A percentile compares a stretch with the other conserved stretches of the same genome.
phyloP scores from a whole-genome alignment of 2,888 invertebrate genomes.

The Cephus rjabovi region DNA sequence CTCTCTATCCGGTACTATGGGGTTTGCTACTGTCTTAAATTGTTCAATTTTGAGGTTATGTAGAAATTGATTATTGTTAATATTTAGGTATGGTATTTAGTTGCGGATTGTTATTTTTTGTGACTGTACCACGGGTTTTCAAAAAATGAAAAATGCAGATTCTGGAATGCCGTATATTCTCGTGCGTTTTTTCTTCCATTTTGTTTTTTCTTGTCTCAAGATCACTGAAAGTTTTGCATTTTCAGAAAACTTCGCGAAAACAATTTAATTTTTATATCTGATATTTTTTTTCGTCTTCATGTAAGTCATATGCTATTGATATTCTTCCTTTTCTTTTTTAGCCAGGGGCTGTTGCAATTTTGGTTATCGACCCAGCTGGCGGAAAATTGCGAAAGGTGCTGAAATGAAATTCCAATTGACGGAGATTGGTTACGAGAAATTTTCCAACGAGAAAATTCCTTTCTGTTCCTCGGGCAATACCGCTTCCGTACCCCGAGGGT shows the following conservation, averaged over 20 bases:
- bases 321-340: neutral
- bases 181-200: neutral
- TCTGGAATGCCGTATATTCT: neutral
- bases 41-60: neutral
- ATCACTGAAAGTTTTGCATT: neutral
- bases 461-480: neutral
- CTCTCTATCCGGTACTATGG: neutral
- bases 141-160: neutral
- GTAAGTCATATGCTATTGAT: neutral
- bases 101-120: neutral
- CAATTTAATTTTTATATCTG: neutral
- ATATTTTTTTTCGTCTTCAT: neutral
- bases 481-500: neutral
- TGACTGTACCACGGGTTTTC: neutral
- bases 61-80: neutral
- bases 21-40: neutral
- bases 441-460: neutral
- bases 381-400: neutral
- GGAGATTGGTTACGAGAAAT: neutral
- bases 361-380: neutral
- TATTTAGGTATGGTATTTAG: neutral
- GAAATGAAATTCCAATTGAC: neutral
- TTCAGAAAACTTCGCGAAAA: neutral
- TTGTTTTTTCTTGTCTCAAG: neutral
- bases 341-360: neutral